Base-by-base conservation (phyloP, 2,888 invertebrate species). In the Ornithoptera alexandrae region DNA sequence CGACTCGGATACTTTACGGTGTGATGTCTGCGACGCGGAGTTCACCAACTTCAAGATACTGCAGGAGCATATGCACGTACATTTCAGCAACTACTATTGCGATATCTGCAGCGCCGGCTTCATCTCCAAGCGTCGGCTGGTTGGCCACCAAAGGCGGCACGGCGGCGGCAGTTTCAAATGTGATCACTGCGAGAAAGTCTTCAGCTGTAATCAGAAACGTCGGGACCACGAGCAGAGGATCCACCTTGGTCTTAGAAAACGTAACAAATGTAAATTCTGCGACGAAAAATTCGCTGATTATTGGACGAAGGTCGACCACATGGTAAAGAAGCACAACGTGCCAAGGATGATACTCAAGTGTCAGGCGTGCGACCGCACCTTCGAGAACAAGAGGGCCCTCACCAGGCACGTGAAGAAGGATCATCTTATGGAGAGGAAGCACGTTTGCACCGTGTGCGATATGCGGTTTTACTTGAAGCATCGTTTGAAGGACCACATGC, bases 151-250 rank as follows among this genome's bases (percentile, higher is more conserved):
- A 42, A 67, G 75, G 12, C 72, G 76, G 15, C 83, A 83, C 60
- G 73, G 70, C 0, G 65, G 69, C 15, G 81, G 88, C 72, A 72
- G 85, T 77, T 87, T 84, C 71, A 86, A 87, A 75, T 92, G 92
- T 73, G 84, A 84, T 20, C 80, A 87, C 59, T 92, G 92, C 72
- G 81, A 82, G 1, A 90, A 90, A 76, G 81, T 81, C 0, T 92
- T 89, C 73, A 81, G 79, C 2, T 81, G 84, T 36, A 85, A 79
- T 30, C 75, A 75, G 36, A 79, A 79, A 61, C 70, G 76, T 50
- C 70, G 74, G 8, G 72, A 79, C 56, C 85, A 84, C 70, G 77
- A 78, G 50, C 78, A 79, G 42, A 74, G 77, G n/a, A 76, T 81
- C 42, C 81, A 82, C 67, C 68, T 80, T 18, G 80, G 81, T 0